These are phyloP conservation scores for Phylloscopus trochiloides DNA, from an alignment of 2,113 vertebrate species.

Conservation along the genomic window DNA sequence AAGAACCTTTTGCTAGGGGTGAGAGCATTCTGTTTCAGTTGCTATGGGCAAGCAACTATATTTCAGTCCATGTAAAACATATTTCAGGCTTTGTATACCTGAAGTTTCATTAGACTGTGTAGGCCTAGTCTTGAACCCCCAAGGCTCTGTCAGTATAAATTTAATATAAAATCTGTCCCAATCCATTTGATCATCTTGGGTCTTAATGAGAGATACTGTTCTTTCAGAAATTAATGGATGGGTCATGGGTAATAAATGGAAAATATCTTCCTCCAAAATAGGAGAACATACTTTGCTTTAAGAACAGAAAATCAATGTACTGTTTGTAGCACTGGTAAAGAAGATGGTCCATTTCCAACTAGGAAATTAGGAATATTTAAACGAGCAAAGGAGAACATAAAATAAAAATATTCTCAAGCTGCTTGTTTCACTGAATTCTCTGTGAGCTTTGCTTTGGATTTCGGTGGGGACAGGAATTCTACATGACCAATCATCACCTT, in stretches of 20 bases:
- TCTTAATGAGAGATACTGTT: not conserved
- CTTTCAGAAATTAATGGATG: not conserved
- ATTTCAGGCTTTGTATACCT: not conserved
- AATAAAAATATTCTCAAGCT: not conserved
- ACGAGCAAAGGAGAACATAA: not conserved
- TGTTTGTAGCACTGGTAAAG: not conserved
- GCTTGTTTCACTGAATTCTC: not conserved
- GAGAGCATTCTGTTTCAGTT: not conserved
- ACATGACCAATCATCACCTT: not conserved
- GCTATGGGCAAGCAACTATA: not conserved
- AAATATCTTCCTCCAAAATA: not conserved
- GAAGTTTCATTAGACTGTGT: not conserved
- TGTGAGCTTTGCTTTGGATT: not conserved
- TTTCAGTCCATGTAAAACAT: not conserved
- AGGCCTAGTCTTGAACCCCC: not conserved
- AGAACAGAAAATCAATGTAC: not conserved
- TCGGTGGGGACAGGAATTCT: not conserved
- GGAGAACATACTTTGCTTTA: not conserved
- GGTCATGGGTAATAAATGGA: not conserved
- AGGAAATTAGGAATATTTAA: not conserved
- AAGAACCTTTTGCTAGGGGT: not conserved
- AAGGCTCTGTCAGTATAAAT: not conserved
- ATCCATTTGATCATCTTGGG: not conserved
- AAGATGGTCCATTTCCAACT: not conserved
- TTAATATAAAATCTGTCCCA: not conserved